Conservation (phyloP, 2,888 invertebrate species). For the Hylaea fasciaria region DNA sequence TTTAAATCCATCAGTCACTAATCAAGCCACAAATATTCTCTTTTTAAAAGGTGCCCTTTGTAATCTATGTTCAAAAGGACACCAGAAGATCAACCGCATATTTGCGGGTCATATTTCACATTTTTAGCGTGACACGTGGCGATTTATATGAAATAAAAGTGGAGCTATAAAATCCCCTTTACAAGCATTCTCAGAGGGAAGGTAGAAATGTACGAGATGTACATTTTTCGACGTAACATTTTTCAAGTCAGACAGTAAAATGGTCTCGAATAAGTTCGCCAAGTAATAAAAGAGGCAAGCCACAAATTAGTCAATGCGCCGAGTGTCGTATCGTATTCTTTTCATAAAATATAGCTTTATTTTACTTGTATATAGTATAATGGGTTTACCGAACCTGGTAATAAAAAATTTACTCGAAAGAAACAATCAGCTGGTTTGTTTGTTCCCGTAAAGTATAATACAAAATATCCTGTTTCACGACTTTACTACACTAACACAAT, state of each 20-base stretch:
- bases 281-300: slow-evolving; percentile 50
- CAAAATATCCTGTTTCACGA: slow-evolving; percentile 29
- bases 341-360: slow-evolving; percentile 41
- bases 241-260: slow-evolving; percentile 50
- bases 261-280: slow-evolving; percentile 47
- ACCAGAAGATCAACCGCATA: slow-evolving; percentile 17
- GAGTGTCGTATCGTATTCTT: slow-evolving; percentile 35
- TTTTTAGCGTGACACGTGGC: slow-evolving; percentile 53
- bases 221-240: slow-evolving; percentile 58
- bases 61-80: background rate
- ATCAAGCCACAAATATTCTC: too few species aligned
- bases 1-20: too few species aligned
- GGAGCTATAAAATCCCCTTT: slow-evolving; percentile 59
- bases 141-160: slow-evolving; percentile 49
- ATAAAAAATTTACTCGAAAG: slow-evolving; percentile 17
- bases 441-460: too few species aligned
- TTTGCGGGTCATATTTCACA: slow-evolving; percentile 52
- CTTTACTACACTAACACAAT: slow-evolving; percentile 28
- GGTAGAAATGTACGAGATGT: slow-evolving; percentile 59
- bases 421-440: slow-evolving; percentile 31
- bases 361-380: slow-evolving; percentile 29
- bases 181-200: slow-evolving; percentile 56
- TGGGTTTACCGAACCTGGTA: slow-evolving; percentile 19
- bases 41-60: too few species aligned
- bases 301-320: slow-evolving; percentile 57